These are phyloP conservation scores for Zosterops lateralis DNA, from an alignment of 2,113 vertebrate species.

Conservation along the genomic window DNA sequence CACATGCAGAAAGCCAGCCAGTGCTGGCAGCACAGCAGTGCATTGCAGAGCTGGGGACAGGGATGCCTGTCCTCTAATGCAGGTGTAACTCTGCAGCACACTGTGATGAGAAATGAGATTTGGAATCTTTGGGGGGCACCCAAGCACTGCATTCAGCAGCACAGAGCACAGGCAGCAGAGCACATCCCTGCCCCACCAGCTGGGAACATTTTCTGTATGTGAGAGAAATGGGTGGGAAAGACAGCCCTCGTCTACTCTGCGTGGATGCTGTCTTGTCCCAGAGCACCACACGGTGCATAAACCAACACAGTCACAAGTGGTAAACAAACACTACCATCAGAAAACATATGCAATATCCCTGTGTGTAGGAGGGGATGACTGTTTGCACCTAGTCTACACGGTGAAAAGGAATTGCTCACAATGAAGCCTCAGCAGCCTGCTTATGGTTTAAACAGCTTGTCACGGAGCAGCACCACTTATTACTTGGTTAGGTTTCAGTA, in stretches of 20 bases:
- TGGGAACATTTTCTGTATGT: neutral
- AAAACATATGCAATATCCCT: conserved; percentile 37
- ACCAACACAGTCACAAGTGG: conserved; percentile 26
- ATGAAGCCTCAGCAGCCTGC: conserved; percentile 54
- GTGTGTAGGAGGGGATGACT: neutral
- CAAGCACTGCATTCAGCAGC: conserved; percentile 49
- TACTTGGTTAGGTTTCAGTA: neutral
- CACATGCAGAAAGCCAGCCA: conserved; percentile 19
- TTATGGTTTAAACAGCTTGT: conserved; percentile 55
- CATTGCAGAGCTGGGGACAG: neutral
- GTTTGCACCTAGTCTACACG: neutral
- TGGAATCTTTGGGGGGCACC: neutral
- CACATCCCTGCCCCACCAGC: conserved; percentile 39
- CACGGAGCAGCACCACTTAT: conserved; percentile 17
- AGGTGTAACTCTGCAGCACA: neutral
- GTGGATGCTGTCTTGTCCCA: conserved; percentile 64
- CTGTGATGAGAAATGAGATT: neutral
- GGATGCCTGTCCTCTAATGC: conserved; percentile 8
- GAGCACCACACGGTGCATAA: conserved; percentile 60
- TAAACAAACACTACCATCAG: conserved; percentile 68
- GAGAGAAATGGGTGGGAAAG: neutral
- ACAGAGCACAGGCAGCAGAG: conserved; percentile 40
- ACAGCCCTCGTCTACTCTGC: conserved; percentile 68
- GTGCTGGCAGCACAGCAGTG: conserved; percentile 2
- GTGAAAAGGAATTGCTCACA: conserved; percentile 38